phyloP scores from a whole-genome alignment of 2,797 vertebrate species.

The Euthynnus affinis region DNA sequence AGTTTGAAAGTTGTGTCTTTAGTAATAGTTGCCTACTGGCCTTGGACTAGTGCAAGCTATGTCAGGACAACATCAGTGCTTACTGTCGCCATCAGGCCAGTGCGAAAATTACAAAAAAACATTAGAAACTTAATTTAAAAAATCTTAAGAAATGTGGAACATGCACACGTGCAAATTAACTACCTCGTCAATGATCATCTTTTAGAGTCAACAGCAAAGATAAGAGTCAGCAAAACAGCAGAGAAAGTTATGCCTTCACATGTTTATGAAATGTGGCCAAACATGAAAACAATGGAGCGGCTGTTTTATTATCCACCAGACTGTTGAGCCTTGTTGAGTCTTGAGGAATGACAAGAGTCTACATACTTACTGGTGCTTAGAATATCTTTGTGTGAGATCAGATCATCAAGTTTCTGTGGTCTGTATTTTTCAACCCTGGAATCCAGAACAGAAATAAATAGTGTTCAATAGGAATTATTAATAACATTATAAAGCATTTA shows the following conservation, averaged over 20 bases:
- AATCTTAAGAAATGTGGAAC: too few relatives aligned
- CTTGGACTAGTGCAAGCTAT: too few relatives aligned
- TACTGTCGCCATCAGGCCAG: too few relatives aligned
- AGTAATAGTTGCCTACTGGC: too few relatives aligned
- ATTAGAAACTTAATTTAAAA: too few relatives aligned
- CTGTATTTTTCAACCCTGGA: constrained; percentile 98
- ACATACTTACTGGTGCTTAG: constrained; percentile 92
- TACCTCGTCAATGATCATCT: too few relatives aligned
- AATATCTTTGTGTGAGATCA: constrained; percentile 96
- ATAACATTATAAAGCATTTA: too few relatives aligned
- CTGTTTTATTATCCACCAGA: background rate
- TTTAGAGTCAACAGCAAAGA: background rate
- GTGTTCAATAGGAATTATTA: too few relatives aligned
- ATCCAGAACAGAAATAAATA: background rate
- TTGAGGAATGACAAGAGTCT: background rate
- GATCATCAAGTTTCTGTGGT: constrained; percentile 92
- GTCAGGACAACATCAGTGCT: too few relatives aligned
- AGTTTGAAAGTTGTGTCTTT: background rate
- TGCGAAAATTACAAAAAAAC: too few relatives aligned
- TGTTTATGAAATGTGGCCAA: background rate
- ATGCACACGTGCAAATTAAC: too few relatives aligned
- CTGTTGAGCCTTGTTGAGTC: background rate
- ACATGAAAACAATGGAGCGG: background rate
- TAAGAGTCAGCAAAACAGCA: background rate
- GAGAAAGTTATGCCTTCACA: background rate